phyloP scores from a whole-genome alignment of 2,113 vertebrate species.

The Hystrix cristata region DNA sequence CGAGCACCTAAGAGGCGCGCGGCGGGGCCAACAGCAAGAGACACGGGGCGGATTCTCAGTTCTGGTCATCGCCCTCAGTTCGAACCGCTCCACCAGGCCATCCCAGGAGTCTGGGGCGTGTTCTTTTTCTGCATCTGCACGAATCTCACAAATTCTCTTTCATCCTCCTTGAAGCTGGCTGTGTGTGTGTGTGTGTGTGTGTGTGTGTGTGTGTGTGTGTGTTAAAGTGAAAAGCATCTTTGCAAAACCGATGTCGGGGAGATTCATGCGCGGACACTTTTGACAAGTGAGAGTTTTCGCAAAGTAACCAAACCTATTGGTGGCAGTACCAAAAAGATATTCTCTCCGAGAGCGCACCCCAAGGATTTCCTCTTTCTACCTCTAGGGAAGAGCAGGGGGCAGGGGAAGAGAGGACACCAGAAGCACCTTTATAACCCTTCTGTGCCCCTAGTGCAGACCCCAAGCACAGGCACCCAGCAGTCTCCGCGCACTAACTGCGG shows the following conservation, averaged over 20 bases:
- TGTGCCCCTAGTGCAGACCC: not conserved
- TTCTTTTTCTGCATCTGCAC: not conserved
- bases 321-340: not conserved
- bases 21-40: rapidly evolving
- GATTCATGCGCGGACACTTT: conserved; percentile 53
- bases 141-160: conserved; percentile 20
- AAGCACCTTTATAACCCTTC: not conserved
- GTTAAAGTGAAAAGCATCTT: conserved; percentile 41
- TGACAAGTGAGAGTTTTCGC: conserved; percentile 72
- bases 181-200: too few relatives aligned
- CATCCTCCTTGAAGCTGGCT: not conserved
- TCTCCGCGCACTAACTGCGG: not conserved
- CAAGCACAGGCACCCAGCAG: not conserved
- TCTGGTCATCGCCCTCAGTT: not conserved
- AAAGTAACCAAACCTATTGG: conserved; percentile 51
- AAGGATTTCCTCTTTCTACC: not conserved
- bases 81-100: rapidly evolving
- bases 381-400: not conserved
- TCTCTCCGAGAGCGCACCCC: not conserved
- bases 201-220: not conserved
- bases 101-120: not conserved
- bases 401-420: not conserved
- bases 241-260: not conserved
- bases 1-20: not conserved
- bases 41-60: not conserved